A percentile compares a stretch with the other conserved stretches of the same genome.
phyloP scores from a whole-genome alignment of 2,888 invertebrate genomes.

The Acrobasis consociella region DNA sequence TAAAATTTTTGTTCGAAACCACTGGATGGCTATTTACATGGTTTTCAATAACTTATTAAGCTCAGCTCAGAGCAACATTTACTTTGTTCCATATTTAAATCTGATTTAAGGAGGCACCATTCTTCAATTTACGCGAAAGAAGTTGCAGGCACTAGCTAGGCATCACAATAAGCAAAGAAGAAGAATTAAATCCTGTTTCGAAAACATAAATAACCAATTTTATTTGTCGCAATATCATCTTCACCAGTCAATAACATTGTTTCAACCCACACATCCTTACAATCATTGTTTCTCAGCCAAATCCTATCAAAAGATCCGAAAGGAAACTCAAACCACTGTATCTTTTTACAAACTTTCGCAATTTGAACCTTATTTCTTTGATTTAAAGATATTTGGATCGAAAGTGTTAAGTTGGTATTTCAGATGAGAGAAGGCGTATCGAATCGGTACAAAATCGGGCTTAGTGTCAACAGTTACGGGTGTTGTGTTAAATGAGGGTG shows the following conservation, averaged over 20 bases:
- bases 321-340: slow-evolving; percentile 40
- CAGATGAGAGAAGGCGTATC: slow-evolving; percentile 66
- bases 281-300: slow-evolving; percentile 34
- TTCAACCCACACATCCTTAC: slow-evolving; percentile 19
- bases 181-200: background rate
- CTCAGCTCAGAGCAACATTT: too few relatives aligned
- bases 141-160: too few relatives aligned
- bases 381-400: slow-evolving; percentile 30
- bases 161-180: too few relatives aligned
- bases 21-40: too few relatives aligned
- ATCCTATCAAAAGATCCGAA: slow-evolving; percentile 62
- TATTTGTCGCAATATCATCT: slow-evolving; percentile 3
- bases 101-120: too few relatives aligned
- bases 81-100: too few relatives aligned
- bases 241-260: slow-evolving; percentile 22
- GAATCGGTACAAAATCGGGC: slow-evolving; percentile 73
- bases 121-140: too few relatives aligned
- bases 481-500: slow-evolving; percentile 54
- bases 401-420: slow-evolving; percentile 40
- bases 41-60: too few relatives aligned
- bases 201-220: slow-evolving; percentile 7
- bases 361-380: slow-evolving; percentile 39
- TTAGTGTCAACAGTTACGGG: slow-evolving; percentile 80
- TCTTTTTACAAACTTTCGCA: slow-evolving; percentile 23
- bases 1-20: too few relatives aligned